phyloP scores from a whole-genome alignment of 2,888 invertebrate genomes.

The Agrotis segetum region DNA sequence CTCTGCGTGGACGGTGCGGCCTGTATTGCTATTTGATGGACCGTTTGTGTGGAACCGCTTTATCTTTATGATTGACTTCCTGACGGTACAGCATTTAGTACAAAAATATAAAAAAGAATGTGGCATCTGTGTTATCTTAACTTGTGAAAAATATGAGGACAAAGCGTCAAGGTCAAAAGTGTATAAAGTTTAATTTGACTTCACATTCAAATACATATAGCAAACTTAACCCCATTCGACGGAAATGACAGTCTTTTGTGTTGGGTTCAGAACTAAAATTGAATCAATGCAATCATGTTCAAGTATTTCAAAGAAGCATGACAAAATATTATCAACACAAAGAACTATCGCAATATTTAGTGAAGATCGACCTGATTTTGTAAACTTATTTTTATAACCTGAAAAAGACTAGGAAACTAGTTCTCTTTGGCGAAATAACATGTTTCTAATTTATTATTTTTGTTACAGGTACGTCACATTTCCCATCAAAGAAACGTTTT shows the following conservation, averaged over 20 bases:
- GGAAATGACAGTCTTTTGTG: not conserved
- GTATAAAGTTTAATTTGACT: not conserved
- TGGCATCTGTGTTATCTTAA: conserved; percentile 16
- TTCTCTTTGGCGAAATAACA: conserved; percentile 17
- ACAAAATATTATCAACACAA: not conserved
- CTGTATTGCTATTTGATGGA: conserved; percentile 60
- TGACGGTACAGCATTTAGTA: conserved; percentile 25
- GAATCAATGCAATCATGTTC: conserved; percentile 1
- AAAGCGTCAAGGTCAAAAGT: not conserved
- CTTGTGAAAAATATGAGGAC: conserved; percentile 18
- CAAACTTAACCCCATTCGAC: conserved; percentile 3
- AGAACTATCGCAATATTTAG: conserved; percentile 12
- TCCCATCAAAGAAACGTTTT: conserved; percentile 50
- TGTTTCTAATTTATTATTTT: conserved; percentile 61
- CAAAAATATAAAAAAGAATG: not conserved
- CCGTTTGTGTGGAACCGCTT: conserved; percentile 69
- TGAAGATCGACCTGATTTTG: not conserved
- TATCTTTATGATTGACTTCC: conserved; percentile 78
- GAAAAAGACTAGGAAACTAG: not conserved
- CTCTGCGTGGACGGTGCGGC: conserved; percentile 54
- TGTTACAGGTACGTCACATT: conserved; percentile 78
- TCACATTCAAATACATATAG: not conserved
- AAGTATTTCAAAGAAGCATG: not conserved
- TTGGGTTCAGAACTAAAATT: conserved; percentile 1
- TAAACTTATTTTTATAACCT: conserved; percentile 6